Base-by-base conservation (phyloP, 2,888 invertebrate species). In the Epinotia nisella region DNA sequence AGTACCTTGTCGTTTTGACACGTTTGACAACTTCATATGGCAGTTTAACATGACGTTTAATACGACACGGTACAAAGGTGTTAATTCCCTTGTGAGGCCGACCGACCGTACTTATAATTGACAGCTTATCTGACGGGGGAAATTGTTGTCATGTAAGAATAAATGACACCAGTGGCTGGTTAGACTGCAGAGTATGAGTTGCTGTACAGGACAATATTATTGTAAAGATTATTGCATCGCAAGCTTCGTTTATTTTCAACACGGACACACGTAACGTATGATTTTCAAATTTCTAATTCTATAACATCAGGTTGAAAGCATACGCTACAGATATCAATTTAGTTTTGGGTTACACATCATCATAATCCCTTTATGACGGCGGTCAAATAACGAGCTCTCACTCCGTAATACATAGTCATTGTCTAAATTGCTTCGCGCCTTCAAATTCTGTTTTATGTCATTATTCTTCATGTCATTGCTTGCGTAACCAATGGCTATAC, bases 351-450 rank as follows among this genome's bases (percentile, higher is more conserved):
- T 29, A 60, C 53, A 60, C 60, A 53, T 59, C 53, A 61, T 61
- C 61, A 15, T 49, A 55, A 71, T 61, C 58, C 58, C 62, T 69
- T 72, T 69, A 64, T 58, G 41, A 58, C 60, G 15, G 35, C 17
- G 13, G 13, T 19, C 51, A 11, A 35, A 19, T 69, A 64, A 59
- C 58, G 29, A 69, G 41, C 64, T 69, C 69, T 61, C 61, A 56
- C 71, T 66, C 39, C 49, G 58, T 68, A 61, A 64, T 24, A 49
- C 62, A 24, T 41, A 51, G 66, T 72, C 56, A 69, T 73, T 69
- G 53, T 64, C 56, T 21, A 64, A 73, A 73, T 73, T 64, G 73
- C 53, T 59, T 17, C 7, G 21, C 61, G 73, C 73, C 64, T 69
- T 24, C 21, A 29, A 21, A 17, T 61, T 49, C 7, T 49, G 55